A percentile compares a stretch with the other conserved stretches of the same genome.
These are phyloP conservation scores for Catalaphyllia jardinei DNA, from an alignment of 64 coral and sea anemone species.

Conservation along the genomic window DNA sequence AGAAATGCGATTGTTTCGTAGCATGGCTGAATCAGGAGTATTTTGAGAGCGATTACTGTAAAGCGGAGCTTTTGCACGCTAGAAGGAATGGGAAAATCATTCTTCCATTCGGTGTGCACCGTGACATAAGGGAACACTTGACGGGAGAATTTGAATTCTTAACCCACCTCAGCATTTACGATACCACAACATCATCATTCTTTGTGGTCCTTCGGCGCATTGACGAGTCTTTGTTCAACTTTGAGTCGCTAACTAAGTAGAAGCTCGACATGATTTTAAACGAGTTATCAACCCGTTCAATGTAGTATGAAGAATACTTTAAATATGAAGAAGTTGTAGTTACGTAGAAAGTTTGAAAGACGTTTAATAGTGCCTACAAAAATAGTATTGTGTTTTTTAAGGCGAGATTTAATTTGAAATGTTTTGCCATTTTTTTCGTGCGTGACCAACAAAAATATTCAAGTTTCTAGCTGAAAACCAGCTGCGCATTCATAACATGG, in stretches of 20 bases:
- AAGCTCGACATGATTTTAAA: no score
- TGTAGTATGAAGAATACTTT: no score
- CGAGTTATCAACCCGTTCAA: no score
- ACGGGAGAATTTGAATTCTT: constrained; percentile 67
- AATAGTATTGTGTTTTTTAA: no score
- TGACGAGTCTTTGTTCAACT: constrained; percentile 71
- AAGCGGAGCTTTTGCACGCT: constrained; percentile 76
- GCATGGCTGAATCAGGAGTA: constrained; percentile 88
- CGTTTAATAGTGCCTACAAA: no score
- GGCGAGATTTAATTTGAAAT: no score
- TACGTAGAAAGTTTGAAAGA: no score
- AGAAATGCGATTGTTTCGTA: constrained; percentile 74
- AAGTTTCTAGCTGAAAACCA: no score
- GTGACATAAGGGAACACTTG: constrained; percentile 43
- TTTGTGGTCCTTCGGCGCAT: constrained; percentile 82
- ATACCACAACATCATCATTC: constrained; percentile 66
- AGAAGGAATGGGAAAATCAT: constrained; percentile 60
- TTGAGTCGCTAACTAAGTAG: constrained; percentile 34
- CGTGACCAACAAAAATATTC: no score
- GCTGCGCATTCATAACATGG: no score
- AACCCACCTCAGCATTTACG: constrained; percentile 16
- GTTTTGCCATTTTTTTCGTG: no score
- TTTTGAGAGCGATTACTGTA: constrained; percentile 69
- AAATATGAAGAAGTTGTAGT: no score
- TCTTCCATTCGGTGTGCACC: constrained; percentile 62